These are phyloP conservation scores for Vireo altiloquus DNA, from an alignment of 2,113 vertebrate genomes.

Conservation along the genomic window DNA sequence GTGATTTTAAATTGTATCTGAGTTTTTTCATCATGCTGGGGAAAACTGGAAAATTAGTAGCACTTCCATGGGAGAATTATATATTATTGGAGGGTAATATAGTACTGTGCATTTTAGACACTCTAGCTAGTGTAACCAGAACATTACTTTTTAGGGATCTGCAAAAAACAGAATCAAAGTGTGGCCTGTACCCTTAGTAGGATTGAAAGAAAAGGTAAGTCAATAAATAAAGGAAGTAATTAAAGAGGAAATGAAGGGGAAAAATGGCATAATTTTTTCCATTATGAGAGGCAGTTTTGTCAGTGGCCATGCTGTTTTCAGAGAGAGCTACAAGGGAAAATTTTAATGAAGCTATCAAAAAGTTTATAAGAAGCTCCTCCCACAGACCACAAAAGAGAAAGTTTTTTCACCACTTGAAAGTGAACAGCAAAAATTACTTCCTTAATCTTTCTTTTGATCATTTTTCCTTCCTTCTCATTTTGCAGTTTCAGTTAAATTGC, in stretches of 20 bases:
- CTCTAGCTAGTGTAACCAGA: not conserved
- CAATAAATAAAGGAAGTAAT: not conserved
- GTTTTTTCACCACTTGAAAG: too few relatives aligned
- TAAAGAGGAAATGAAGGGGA: not conserved
- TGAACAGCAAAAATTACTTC: not conserved
- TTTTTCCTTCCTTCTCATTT: not conserved
- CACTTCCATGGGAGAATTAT: not conserved
- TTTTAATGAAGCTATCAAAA: not conserved
- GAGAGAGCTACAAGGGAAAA: not conserved
- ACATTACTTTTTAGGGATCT: not conserved
- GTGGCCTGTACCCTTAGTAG: not conserved
- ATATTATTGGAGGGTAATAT: not conserved
- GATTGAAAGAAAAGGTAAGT: not conserved
- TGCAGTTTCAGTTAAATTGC: not conserved
- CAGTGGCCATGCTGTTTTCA: not conserved
- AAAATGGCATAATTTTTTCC: not conserved
- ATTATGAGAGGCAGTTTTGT: not conserved
- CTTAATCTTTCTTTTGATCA: not conserved
- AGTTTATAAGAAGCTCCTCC: not conserved
- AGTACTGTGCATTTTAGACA: not conserved
- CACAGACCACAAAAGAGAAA: accelerated
- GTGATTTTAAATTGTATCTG: not conserved
- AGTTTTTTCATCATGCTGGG: not conserved
- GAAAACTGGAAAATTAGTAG: not conserved
- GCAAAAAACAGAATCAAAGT: not conserved